A percentile compares a stretch with the other conserved stretches of the same genome.
These are phyloP conservation scores for Orcinus orca DNA, from an alignment of 2,113 vertebrate species.

Conservation along the genomic window DNA sequence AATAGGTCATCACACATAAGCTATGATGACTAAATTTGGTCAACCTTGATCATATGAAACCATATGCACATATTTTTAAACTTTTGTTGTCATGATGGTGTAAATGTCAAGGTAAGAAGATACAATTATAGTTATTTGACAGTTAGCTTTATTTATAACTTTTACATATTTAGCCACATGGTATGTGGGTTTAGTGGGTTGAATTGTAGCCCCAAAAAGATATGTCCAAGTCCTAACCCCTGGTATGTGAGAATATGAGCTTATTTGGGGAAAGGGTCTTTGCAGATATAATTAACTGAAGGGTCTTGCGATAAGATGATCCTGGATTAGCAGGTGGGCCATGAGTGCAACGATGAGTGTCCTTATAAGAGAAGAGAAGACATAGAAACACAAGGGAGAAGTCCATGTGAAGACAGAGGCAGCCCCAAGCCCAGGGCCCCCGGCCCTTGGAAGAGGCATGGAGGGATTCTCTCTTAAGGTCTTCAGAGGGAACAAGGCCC, in stretches of 20 bases:
- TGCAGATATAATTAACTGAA: not conserved
- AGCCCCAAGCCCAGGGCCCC: not conserved
- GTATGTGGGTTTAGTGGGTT: not conserved
- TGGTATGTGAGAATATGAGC: not conserved
- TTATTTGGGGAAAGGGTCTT: not conserved
- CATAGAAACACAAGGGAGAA: not conserved
- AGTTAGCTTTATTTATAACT: not conserved
- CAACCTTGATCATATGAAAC: not conserved
- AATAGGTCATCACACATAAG: not conserved
- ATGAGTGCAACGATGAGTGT: not conserved
- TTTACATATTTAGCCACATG: slow-evolving; percentile 20
- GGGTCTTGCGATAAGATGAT: not conserved
- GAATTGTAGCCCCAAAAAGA: not conserved
- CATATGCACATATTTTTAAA: not conserved
- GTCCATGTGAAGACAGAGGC: not conserved
- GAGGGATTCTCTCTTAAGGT: not conserved
- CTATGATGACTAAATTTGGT: not conserved
- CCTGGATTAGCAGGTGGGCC: not conserved
- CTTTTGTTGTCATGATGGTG: not conserved
- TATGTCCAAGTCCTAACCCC: not conserved
- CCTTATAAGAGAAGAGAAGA: not conserved
- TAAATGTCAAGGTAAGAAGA: slow-evolving; percentile 32
- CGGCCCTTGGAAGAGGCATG: not conserved
- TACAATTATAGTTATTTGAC: not conserved
- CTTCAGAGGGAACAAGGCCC: not conserved